Conservation (phyloP, 1,140 invertebrate species). For the Drosophila bocki region DNA sequence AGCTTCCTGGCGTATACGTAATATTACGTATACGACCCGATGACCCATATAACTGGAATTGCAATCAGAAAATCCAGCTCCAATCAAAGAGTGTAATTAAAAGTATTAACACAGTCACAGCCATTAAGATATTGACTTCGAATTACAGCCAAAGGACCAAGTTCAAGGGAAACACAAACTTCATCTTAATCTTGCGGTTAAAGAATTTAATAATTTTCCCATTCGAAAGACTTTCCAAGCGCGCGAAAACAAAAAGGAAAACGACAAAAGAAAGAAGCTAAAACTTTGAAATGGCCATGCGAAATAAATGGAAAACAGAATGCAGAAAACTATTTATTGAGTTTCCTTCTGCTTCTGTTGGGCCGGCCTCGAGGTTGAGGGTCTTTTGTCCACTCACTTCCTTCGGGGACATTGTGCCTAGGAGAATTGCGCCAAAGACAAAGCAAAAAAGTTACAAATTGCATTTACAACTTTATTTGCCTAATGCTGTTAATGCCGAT, state of each 20-base stretch:
- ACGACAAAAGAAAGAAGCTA: slow-evolving; percentile 14
- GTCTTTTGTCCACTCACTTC: slow-evolving; percentile 45
- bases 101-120: too few relatives aligned
- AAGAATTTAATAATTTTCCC: slow-evolving; percentile 34
- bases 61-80: neutral
- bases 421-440: slow-evolving; percentile 61
- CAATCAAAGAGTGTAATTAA: neutral
- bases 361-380: slow-evolving; percentile 27
- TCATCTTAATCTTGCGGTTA: slow-evolving; percentile 13
- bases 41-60: neutral
- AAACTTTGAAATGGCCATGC: slow-evolving; percentile 52
- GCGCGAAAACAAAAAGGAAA: slow-evolving; percentile 14
- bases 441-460: slow-evolving; percentile 75
- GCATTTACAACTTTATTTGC: slow-evolving; percentile 80
- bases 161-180: slow-evolving; percentile 20
- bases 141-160: neutral
- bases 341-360: slow-evolving; percentile 63
- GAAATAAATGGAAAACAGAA: slow-evolving; percentile 66
- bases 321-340: slow-evolving; percentile 72
- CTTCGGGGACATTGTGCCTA: slow-evolving; percentile 56
- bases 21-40: slow-evolving; percentile 44
- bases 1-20: neutral
- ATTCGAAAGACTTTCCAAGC: slow-evolving; percentile 1
- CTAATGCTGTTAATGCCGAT: slow-evolving; percentile 65
- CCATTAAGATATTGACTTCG: neutral